phyloP scores from a whole-genome alignment of 1,140 invertebrate species.

The Colletes latitarsis region DNA sequence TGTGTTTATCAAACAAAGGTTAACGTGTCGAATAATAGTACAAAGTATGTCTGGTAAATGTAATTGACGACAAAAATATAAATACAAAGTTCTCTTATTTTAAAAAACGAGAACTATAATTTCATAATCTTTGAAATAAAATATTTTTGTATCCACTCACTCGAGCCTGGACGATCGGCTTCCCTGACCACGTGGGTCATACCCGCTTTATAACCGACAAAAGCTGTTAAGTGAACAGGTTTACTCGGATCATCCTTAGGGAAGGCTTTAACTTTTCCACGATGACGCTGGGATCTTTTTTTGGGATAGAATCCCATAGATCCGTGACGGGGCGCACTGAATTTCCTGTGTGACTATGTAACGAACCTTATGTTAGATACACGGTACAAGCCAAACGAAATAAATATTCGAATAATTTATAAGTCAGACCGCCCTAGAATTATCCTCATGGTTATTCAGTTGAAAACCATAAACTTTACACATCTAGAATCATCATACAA shows the following conservation, averaged over 20 bases:
- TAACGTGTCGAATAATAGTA: constrained; percentile 46
- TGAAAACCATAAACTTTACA: constrained; percentile 60
- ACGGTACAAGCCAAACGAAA: not conserved
- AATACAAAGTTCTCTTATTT: too few relatives aligned
- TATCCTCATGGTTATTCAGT: constrained; percentile 78
- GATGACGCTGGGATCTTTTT: constrained; percentile 96
- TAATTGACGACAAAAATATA: too few relatives aligned
- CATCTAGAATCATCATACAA: constrained; percentile 52
- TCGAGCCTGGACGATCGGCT: constrained; percentile 99
- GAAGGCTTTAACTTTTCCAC: constrained; percentile 99
- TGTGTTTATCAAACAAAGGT: constrained; percentile 55
- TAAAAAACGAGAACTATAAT: not conserved
- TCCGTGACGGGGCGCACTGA: constrained; percentile 99
- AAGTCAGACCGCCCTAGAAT: constrained; percentile 82
- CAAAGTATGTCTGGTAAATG: not conserved
- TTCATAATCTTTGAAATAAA: not conserved
- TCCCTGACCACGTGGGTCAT: constrained; percentile 99
- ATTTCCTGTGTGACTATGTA: constrained; percentile 99
- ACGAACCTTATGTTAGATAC: constrained; percentile 41
- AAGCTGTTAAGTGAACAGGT: constrained; percentile 98
- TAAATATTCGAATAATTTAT: not conserved
- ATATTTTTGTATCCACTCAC: constrained; percentile 85
- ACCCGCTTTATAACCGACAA: constrained; percentile 99
- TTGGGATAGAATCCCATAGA: constrained; percentile 99
- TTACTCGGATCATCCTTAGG: constrained; percentile 99